These are phyloP conservation scores for Rhinogobio ventralis DNA, from an alignment of 2,797 vertebrate species.

Conservation along the genomic window DNA sequence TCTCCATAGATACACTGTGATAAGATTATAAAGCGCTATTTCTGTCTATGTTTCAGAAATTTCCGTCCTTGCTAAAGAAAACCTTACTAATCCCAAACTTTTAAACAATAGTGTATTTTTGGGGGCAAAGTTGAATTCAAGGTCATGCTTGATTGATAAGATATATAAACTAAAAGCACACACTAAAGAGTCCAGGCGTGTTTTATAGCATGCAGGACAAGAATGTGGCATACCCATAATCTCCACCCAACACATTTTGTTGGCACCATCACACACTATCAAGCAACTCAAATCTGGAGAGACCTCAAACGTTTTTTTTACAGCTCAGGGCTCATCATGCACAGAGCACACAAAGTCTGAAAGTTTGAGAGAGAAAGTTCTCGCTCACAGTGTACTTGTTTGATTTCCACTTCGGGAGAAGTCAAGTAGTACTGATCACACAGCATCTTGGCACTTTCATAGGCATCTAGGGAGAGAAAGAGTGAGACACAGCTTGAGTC, in stretches of 20 bases:
- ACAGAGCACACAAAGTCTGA: slow-evolving; percentile 39
- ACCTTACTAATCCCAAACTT: background rate
- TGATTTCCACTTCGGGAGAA: slow-evolving; percentile 92
- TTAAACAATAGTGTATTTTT: background rate
- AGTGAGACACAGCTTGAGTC: background rate
- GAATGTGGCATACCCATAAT: background rate
- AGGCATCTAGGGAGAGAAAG: slow-evolving; percentile 85
- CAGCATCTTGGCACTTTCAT: slow-evolving; percentile 90
- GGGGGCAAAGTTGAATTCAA: background rate
- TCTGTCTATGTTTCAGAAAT: too few relatives aligned
- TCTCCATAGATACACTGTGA: slow-evolving; percentile 7
- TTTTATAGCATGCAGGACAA: background rate
- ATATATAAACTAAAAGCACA: background rate
- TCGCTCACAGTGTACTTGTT: slow-evolving; percentile 89
- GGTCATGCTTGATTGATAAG: slow-evolving; percentile 1
- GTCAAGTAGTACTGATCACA: slow-evolving; percentile 98
- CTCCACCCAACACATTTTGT: slow-evolving; percentile 1
- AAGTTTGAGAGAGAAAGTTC: slow-evolving; percentile 20
- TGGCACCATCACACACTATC: background rate
- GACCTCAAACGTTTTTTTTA: background rate
- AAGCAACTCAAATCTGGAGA: background rate
- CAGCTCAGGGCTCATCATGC: slow-evolving; percentile 9
- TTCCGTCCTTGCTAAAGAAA: background rate
- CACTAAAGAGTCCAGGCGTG: background rate
- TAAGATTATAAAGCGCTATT: slow-evolving; percentile 22